A percentile compares a stretch with the other conserved stretches of the same genome.
Evolutionary conservation across 2,113 vertebrate genomes (phyloP).

Genomic region (Petromus typicus): DNA sequence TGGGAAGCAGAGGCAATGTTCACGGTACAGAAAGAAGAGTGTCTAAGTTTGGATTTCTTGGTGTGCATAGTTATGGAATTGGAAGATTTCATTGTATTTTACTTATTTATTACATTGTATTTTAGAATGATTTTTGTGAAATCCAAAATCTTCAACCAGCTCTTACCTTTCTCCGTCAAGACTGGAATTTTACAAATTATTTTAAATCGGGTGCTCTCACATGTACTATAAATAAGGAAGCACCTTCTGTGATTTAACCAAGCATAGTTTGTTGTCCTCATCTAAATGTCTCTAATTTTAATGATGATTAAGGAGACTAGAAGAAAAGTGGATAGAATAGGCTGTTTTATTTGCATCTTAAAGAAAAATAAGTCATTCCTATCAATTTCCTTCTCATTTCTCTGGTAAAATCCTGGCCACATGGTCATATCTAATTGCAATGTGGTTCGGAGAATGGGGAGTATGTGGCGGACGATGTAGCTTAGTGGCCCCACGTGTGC

Average conservation of each 20-base stretch:
- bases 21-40: background rate
- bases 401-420: background rate
- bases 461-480: no score
- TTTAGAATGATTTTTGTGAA: conserved; percentile 36
- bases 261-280: background rate
- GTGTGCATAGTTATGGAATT: background rate
- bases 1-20: background rate
- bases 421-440: background rate
- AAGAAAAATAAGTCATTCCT: background rate
- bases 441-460: background rate
- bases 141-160: background rate
- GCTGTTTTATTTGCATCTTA: background rate
- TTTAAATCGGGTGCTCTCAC: background rate
- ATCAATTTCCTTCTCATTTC: background rate
- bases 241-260: background rate
- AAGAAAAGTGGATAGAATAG: background rate
- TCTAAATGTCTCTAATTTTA: background rate
- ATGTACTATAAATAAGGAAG: background rate
- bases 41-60: background rate
- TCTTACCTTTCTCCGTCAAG: conserved; percentile 8
- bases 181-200: background rate
- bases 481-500: no score
- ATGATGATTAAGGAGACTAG: conserved; percentile 1
- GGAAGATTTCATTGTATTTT: background rate
- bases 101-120: background rate